These are phyloP conservation scores for Nomia melanderi DNA, from an alignment of 1,140 invertebrate species.

Conservation along the genomic window DNA sequence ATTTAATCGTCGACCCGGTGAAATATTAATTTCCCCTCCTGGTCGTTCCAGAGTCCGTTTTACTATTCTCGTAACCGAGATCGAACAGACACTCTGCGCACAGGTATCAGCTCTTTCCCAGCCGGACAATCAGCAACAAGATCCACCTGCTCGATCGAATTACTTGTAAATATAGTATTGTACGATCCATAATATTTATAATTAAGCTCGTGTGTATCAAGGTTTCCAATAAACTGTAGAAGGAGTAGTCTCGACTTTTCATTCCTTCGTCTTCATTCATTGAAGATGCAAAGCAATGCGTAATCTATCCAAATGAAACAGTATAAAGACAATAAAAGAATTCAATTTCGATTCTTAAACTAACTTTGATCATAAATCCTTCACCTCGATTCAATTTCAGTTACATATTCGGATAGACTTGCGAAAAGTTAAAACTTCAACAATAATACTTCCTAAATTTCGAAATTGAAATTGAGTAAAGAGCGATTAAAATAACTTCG, in stretches of 20 bases:
- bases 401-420: no score
- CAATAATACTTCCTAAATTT: no score
- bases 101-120: constrained; percentile 6
- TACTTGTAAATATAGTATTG: constrained; percentile 74
- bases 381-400: no score
- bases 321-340: no score
- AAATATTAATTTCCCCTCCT: constrained; percentile 81
- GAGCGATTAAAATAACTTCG: no score
- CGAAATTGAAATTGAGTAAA: no score
- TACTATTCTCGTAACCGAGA: not conserved
- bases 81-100: not conserved
- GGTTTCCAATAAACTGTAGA: constrained; percentile 69
- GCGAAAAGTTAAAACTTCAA: no score
- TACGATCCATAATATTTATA: constrained; percentile 66
- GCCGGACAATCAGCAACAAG: constrained; percentile 62
- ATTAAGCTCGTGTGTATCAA: constrained; percentile 68
- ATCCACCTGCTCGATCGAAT: constrained; percentile 70
- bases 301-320: no score
- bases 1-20: constrained; percentile 39
- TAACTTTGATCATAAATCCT: not conserved
- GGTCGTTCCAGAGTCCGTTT: constrained; percentile 63
- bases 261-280: not conserved
- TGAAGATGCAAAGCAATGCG: no score
- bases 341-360: no score
- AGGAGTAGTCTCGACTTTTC: constrained; percentile 6